Evolutionary conservation across 2,888 invertebrate species (phyloP).

Genomic region (Cephus spinipes): DNA sequence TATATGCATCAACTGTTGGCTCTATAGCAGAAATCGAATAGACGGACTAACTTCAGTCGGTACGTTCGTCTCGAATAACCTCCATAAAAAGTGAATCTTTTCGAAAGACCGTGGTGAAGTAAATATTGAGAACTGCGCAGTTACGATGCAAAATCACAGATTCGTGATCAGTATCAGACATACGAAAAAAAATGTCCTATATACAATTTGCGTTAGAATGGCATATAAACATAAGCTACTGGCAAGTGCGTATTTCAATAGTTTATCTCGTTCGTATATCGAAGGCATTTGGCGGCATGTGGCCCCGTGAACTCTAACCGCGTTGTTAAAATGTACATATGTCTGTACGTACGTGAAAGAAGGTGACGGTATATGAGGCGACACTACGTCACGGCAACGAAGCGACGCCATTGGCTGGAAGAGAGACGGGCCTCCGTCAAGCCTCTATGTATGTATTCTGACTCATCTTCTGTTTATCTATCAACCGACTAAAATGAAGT

Average conservation of each 20-base stretch:
- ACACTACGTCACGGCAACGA: slow-evolving; percentile 43
- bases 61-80: background rate
- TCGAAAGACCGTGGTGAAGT: background rate
- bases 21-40: background rate
- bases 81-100: background rate
- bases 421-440: slow-evolving; percentile 53
- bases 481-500: slow-evolving; percentile 26
- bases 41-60: background rate
- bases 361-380: slow-evolving; percentile 40
- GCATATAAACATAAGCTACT: background rate
- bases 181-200: background rate
- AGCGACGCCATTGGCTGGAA: slow-evolving; percentile 44
- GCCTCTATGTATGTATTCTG: slow-evolving; percentile 44
- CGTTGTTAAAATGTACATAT: background rate
- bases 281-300: background rate
- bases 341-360: slow-evolving; percentile 9
- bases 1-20: background rate
- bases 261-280: background rate
- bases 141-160: background rate
- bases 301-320: background rate
- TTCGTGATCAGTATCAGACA: background rate
- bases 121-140: background rate
- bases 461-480: slow-evolving; percentile 41
- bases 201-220: background rate
- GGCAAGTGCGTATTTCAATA: background rate